Conservation (phyloP, 2,113 vertebrate species). For the Perca fluviatilis region DNA sequence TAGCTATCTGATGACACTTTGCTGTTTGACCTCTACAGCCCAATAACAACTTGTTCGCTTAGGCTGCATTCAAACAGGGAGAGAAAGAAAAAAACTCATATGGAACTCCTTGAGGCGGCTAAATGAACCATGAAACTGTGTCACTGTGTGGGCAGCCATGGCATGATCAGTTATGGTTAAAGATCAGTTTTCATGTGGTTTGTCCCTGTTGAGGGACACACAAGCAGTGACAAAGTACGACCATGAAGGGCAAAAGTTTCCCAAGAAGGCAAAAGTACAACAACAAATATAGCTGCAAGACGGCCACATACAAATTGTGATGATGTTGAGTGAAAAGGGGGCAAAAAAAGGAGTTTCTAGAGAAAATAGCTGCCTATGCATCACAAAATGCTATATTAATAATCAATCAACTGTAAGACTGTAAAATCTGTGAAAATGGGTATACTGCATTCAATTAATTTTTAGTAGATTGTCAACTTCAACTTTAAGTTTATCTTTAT, state of each 20-base stretch:
- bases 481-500: no score
- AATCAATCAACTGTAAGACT: not conserved
- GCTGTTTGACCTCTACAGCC: slow-evolving; percentile 77
- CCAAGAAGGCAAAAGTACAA: slow-evolving; percentile 16
- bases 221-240: slow-evolving; percentile 28
- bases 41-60: slow-evolving; percentile 61
- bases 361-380: not conserved
- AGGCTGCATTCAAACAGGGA: slow-evolving; percentile 38
- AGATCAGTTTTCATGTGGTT: slow-evolving; percentile 52
- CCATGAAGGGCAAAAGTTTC: slow-evolving; percentile 44
- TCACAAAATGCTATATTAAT: not conserved
- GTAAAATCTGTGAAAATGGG: no score
- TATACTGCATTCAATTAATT: no score
- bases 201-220: slow-evolving; percentile 38
- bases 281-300: slow-evolving; percentile 26
- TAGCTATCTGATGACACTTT: slow-evolving; percentile 80
- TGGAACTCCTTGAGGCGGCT: slow-evolving; percentile 34
- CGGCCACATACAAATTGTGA: not conserved
- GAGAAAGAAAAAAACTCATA: not conserved
- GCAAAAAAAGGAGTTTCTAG: not conserved
- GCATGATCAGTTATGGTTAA: slow-evolving; percentile 42
- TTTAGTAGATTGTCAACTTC: no score
- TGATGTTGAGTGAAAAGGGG: slow-evolving; percentile 7
- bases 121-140: slow-evolving; percentile 61
- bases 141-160: slow-evolving; percentile 43